Evolutionary conservation across 1,140 invertebrate genomes (phyloP).

Genomic region (Scylla paramamosain): DNA sequence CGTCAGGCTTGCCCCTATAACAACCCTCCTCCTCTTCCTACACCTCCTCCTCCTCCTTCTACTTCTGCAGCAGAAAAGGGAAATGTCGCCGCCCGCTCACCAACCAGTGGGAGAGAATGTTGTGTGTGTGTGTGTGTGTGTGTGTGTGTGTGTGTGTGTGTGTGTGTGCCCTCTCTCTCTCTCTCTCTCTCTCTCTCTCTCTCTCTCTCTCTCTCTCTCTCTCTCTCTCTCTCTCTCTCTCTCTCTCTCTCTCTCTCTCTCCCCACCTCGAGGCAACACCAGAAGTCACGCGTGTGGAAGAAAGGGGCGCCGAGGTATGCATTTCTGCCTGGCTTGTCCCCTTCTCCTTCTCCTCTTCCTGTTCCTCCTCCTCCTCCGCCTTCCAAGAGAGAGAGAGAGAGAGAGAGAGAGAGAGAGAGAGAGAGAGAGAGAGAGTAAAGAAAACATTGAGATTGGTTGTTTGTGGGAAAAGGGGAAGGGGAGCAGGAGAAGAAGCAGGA

Average conservation of each 20-base stretch:
- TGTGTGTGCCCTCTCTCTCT: neutral
- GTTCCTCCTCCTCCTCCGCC: too few species aligned
- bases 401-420: neutral
- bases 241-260: too few species aligned
- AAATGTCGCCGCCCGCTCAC: neutral
- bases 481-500: too few species aligned
- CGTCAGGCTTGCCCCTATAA: neutral
- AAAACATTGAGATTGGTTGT: constrained; percentile 2
- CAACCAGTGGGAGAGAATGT: neutral
- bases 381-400: neutral
- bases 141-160: constrained; percentile 20
- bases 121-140: neutral
- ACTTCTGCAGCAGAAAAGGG: neutral
- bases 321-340: neutral
- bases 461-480: neutral
- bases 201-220: too few species aligned
- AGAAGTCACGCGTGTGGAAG: constrained; percentile 8
- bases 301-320: neutral
- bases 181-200: too few species aligned
- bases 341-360: too few species aligned
- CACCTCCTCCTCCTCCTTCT: neutral
- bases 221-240: too few species aligned
- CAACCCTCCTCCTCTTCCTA: neutral
- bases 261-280: neutral
- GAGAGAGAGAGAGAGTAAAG: neutral